These are phyloP conservation scores for Tupaia tana DNA, from an alignment of 2,113 vertebrate species.

Conservation along the genomic window DNA sequence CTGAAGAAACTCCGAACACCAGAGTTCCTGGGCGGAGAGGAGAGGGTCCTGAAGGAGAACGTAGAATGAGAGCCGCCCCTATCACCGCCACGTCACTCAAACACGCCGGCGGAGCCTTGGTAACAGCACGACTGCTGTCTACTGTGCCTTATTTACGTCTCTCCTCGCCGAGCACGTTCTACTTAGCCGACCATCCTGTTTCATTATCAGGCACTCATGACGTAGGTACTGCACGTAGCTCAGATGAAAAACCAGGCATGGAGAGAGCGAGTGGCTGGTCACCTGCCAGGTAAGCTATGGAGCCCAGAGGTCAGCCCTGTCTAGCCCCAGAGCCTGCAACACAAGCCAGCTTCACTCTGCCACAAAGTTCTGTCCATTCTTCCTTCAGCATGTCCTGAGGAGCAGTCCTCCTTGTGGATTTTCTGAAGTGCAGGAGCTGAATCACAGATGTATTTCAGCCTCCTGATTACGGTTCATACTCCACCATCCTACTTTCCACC, in stretches of 20 bases:
- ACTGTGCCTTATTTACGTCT: background rate
- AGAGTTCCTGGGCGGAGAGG: too few species aligned
- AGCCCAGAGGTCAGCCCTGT: background rate
- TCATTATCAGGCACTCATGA: background rate
- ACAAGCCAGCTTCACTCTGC: background rate
- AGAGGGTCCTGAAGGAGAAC: background rate
- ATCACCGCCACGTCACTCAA: background rate
- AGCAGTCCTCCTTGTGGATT: background rate
- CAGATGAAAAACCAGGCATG: background rate
- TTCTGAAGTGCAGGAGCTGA: background rate
- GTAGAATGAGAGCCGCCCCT: background rate
- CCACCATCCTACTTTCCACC: background rate
- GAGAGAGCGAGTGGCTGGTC: background rate
- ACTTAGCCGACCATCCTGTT: background rate
- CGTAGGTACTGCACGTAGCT: background rate
- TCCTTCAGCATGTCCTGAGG: background rate
- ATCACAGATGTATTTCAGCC: background rate
- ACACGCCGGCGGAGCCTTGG: background rate
- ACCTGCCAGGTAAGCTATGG: background rate
- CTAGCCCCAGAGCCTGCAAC: background rate
- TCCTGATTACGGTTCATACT: background rate
- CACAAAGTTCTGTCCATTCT: background rate
- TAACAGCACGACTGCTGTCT: too few species aligned
- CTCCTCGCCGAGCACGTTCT: background rate
- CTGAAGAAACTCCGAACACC: too few species aligned